Evolutionary conservation across 2,797 vertebrate genomes (phyloP), one percentile per base, ranked within the genome.

Genomic region (Galago senegalensis): DNA sequence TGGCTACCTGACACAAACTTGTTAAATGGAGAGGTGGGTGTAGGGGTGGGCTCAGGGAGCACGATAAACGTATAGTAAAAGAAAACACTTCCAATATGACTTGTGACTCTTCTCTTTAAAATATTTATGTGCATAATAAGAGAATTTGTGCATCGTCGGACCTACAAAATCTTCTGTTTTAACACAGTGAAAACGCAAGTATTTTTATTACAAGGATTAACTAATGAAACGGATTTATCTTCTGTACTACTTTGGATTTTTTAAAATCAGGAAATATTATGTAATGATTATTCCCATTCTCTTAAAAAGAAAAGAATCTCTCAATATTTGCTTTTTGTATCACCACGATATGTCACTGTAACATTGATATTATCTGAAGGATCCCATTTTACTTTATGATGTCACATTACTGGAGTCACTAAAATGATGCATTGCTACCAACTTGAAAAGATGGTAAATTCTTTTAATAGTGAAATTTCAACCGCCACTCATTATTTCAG

Each of bases 271-370:
- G 21, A 84, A 37, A 25, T 81, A 7, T 46, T 87, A 76, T 95
- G 91, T 73, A 75, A 37, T 70, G 65, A 3, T 70, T 89, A 76
- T 84, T 87, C 23, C 65, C 80, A 87, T 58, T 89, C 21, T 73
- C 88, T 93, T 61, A 23, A 92, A 90, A 46, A 9, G 46, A 87
- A 83, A 96, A 87, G 20, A 72, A 63, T 46, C 70, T 81, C 73
- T 85, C 12, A 21, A 1, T 73, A 16, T 75, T 94, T 82, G 53
- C 23, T 93, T n/a, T 43, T 72, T 79, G 0, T 81, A 27, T 85
- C 70, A 34, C 58, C 61, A 8, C 25, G 60, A 61, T 61, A 83
- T 46, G 43, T 75, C 84, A 21, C 31, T 34, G 11, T 87, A 73
- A 61, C 70, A 80, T 80, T 76, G 13, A 58, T 76, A 25, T 5